Evolutionary conservation across 2,797 vertebrate species (phyloP), one percentile per base, ranked within the genome.

Genomic region (Lycodopsis pacificus): DNA sequence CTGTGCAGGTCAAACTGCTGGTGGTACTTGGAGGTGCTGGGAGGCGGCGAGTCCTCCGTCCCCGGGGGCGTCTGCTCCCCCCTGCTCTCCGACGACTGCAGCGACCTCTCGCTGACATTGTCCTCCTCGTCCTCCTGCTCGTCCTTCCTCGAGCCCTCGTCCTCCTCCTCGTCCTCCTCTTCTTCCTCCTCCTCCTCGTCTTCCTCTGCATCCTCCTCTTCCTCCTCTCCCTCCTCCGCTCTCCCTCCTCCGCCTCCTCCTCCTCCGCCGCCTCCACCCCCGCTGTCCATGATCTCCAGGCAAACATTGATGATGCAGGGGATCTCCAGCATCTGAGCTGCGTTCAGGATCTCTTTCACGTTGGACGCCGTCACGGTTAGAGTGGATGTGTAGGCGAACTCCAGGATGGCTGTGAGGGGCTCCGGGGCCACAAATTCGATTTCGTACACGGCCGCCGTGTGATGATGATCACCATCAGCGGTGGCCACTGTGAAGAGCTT

Each of bases 361-460:
- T 99, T 99, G 58, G 97, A 95, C 20, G 97, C 93, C 0, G 98
- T 99, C 89, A 99, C 97, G 4, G 98, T 99, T 80, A 99, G 96
- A 0, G 98, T 99, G 5, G 98, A 99, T 1, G 98, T 99, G 94
- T 99, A 99, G 80, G 98, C 98, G 0, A 99, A 99, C 92, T 99
- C 98, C 15, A 99, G 92, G 91, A 99, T 99, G 89, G 98, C 98
- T 0, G 97, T 97, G 93, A 99, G 96, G 2, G 96, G 97, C 81
- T 99, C 98, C 0, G 98, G 97, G 77, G 96, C 97, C 51, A 99
- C 97, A 62, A 99, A 99, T 94, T 99, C 97, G 59, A 99, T 98
- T 95, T 99, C 97, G 5, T 99, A 99, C 89, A 99, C 92, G 2
- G 95, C 96, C 0, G 91, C 90, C 0, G 88, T 25, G 3, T 89